Conservation (phyloP, 2,797 vertebrate species). For the Labeo calbasu region DNA sequence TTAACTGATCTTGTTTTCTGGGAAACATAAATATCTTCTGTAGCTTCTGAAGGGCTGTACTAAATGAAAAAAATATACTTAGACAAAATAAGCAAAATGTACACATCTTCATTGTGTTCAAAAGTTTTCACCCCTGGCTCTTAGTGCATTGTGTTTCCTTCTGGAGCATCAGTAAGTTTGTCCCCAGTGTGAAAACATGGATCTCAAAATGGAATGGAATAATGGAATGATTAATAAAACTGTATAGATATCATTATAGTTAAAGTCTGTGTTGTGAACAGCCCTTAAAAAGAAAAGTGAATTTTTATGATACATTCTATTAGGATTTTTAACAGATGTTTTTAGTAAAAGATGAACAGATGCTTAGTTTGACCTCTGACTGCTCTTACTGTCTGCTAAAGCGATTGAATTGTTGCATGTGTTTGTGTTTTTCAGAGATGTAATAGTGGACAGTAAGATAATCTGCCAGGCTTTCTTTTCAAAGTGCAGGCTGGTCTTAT, state of each 20-base stretch:
- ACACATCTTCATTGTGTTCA: too few species aligned
- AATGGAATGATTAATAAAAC: neutral
- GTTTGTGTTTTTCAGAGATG: neutral
- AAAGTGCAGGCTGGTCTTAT: neutral
- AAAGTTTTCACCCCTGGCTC: too few species aligned
- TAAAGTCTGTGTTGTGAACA: neutral
- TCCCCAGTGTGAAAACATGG: too few species aligned
- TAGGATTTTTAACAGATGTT: neutral
- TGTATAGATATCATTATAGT: neutral
- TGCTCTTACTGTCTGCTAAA: neutral
- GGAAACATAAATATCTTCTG: too few species aligned
- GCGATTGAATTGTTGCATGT: neutral
- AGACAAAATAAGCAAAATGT: too few species aligned
- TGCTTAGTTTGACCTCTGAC: slow-evolving; percentile 4
- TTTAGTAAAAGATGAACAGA: neutral
- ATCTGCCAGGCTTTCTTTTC: slow-evolving; percentile 15
- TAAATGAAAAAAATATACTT: too few species aligned
- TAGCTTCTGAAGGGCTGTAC: too few species aligned
- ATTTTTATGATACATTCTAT: neutral
- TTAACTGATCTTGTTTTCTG: too few species aligned
- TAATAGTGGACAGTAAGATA: slow-evolving; percentile 3
- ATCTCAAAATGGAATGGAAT: too few species aligned
- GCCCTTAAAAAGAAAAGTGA: neutral
- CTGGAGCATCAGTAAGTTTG: too few species aligned
- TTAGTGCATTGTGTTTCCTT: too few species aligned